These are phyloP conservation scores for Lagenorhynchus albirostris DNA, from an alignment of 2,113 vertebrate genomes.

Conservation along the genomic window DNA sequence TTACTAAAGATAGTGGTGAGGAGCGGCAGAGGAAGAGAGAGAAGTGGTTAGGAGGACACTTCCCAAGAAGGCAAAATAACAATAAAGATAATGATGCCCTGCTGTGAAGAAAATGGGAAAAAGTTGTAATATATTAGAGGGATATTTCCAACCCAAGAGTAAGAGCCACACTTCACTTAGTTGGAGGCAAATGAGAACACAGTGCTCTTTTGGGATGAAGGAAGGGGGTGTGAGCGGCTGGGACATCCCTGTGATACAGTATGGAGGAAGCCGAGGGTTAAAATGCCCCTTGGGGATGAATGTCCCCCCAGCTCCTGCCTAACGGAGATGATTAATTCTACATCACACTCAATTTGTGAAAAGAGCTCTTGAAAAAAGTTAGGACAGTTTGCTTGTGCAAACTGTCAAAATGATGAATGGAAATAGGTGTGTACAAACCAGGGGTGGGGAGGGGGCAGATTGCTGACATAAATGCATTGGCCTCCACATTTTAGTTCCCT, in stretches of 20 bases:
- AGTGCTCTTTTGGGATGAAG: neutral
- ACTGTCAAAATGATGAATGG: constrained; percentile 79
- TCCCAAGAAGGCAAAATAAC: neutral
- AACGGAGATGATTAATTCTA: constrained; percentile 76
- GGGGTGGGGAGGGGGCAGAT: constrained; percentile 4
- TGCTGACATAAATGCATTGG: constrained; percentile 74
- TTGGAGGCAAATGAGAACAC: neutral
- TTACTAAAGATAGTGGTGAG: neutral
- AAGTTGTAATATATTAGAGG: neutral
- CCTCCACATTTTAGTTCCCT: constrained; percentile 48
- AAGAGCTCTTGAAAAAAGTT: constrained; percentile 78
- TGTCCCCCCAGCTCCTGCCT: constrained; percentile 41
- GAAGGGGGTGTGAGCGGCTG: neutral
- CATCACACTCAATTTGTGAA: constrained; percentile 80
- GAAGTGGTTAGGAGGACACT: neutral
- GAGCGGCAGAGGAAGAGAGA: neutral
- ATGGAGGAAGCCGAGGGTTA: neutral
- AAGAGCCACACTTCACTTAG: neutral
- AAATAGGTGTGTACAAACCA: constrained; percentile 32
- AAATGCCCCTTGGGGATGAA: neutral
- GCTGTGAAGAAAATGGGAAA: neutral
- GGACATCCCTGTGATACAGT: neutral
- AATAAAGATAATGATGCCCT: neutral
- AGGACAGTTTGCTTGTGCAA: constrained; percentile 78
- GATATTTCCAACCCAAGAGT: neutral